Evolutionary conservation across 1,140 invertebrate genomes (phyloP).

Genomic region (Dolichoris vasculosae): DNA sequence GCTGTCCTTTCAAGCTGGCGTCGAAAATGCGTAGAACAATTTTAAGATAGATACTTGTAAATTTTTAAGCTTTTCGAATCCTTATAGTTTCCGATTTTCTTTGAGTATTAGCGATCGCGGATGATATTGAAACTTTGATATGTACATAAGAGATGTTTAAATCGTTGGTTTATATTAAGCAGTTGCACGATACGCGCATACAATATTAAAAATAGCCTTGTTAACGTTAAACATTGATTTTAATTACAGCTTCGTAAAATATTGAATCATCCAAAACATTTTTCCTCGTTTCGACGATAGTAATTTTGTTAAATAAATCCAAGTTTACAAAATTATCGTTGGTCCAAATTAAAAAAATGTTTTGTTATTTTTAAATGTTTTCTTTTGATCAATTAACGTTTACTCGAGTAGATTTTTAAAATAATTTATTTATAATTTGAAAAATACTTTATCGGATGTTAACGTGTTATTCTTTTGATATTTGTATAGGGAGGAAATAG

Average conservation of each 20-base stretch:
- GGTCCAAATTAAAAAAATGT: background rate
- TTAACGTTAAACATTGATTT: background rate
- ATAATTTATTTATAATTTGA: constrained; percentile 18
- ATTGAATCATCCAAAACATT: background rate
- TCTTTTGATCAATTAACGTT: background rate
- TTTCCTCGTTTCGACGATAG: background rate
- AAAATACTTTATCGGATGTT: background rate
- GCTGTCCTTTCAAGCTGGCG: background rate
- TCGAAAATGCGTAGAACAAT: constrained; percentile 10
- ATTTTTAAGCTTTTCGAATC: constrained; percentile 8
- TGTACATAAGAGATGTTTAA: constrained; percentile 8
- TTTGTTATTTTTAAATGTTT: background rate
- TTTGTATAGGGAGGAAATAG: background rate
- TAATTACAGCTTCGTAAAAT: background rate
- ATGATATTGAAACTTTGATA: background rate
- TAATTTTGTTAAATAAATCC: background rate
- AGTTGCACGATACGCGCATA: background rate
- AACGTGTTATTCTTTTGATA: background rate
- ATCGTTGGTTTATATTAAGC: constrained; percentile 11
- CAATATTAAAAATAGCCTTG: background rate
- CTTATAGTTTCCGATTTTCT: background rate
- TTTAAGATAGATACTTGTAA: constrained; percentile 2
- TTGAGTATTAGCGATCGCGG: background rate
- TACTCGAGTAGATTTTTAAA: background rate
- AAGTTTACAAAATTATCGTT: background rate